These are phyloP conservation scores for Autographa pulchrina DNA, from an alignment of 2,888 invertebrate species.

Conservation along the genomic window DNA sequence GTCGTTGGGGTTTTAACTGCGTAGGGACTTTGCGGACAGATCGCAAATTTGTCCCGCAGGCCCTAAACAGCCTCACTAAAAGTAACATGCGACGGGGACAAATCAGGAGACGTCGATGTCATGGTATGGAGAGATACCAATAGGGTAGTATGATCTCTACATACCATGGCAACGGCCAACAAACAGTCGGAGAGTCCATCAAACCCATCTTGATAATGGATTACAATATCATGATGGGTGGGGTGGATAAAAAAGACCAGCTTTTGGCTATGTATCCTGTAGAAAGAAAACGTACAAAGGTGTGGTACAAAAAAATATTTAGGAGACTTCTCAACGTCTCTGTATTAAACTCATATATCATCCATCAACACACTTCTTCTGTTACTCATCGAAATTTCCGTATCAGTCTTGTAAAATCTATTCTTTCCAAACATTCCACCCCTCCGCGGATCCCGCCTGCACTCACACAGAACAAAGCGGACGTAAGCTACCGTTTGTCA, in stretches of 20 bases:
- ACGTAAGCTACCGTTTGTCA: too few species aligned
- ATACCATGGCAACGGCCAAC: background rate
- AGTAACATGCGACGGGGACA: background rate
- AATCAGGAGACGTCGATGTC: background rate
- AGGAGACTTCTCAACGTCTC: too few species aligned
- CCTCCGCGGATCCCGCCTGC: too few species aligned
- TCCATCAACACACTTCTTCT: too few species aligned
- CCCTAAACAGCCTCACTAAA: background rate
- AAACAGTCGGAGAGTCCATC: background rate
- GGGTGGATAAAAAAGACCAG: slow-evolving; percentile 21
- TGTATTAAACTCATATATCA: too few species aligned
- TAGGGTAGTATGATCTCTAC: background rate
- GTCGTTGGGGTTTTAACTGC: too few species aligned
- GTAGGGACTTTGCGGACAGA: background rate
- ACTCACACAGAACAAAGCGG: too few species aligned
- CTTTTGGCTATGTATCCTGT: slow-evolving; percentile 5
- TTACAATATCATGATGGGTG: slow-evolving; percentile 13
- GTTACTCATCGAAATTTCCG: too few species aligned
- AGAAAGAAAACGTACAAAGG: slow-evolving; percentile 5
- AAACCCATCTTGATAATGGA: slow-evolving; percentile 12
- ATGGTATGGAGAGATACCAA: background rate
- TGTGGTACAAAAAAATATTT: slow-evolving; percentile 23
- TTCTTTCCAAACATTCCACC: too few species aligned
- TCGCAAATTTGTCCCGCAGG: background rate
- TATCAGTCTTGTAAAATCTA: too few species aligned